Percentiles rank a stretch among this genome's conserved stretches.
Evolutionary conservation across 1,140 invertebrate species (phyloP).

Genomic region (Drosophila parvula): DNA sequence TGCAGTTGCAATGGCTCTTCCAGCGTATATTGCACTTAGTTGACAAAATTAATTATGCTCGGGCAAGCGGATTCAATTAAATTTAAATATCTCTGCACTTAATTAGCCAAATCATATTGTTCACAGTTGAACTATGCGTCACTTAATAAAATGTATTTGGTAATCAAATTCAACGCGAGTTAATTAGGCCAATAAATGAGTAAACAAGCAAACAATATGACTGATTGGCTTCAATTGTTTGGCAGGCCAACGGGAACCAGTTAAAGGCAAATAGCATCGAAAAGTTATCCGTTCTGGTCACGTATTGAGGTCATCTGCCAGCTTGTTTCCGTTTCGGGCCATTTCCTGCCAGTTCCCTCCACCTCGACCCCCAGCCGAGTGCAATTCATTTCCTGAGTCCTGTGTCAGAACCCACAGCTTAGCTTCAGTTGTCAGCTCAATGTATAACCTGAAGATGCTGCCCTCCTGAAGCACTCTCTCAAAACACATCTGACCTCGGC

Average conservation of each 20-base stretch:
- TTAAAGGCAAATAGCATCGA: slow-evolving; percentile 1
- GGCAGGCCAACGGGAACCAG: not conserved
- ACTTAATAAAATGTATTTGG: slow-evolving; percentile 6
- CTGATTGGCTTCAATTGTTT: slow-evolving; percentile 24
- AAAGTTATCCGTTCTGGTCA: not conserved
- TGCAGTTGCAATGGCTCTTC: slow-evolving; percentile 22
- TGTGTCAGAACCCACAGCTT: slow-evolving; percentile 3
- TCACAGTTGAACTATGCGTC: slow-evolving; percentile 7
- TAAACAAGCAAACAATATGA: slow-evolving; percentile 1
- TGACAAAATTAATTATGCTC: slow-evolving; percentile 37
- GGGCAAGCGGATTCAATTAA: slow-evolving; percentile 10
- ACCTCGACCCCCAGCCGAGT: not conserved
- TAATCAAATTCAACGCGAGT: slow-evolving; percentile 1
- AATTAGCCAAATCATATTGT: not conserved
- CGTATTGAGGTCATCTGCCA: slow-evolving; percentile 15
- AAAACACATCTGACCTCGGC: slow-evolving; percentile 39
- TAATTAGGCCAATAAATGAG: slow-evolving; percentile 20
- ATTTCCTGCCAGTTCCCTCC: slow-evolving; percentile 10
- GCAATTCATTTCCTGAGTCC: slow-evolving; percentile 33
- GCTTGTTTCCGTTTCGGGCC: slow-evolving; percentile 3
- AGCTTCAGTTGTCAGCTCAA: slow-evolving; percentile 22
- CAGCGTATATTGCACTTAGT: slow-evolving; percentile 6
- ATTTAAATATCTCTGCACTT: slow-evolving; percentile 1
- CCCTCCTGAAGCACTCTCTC: not conserved
- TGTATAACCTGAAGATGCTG: not conserved